These are phyloP conservation scores for Grallaria varia DNA, from an alignment of 2,113 vertebrate genomes.

Conservation along the genomic window DNA sequence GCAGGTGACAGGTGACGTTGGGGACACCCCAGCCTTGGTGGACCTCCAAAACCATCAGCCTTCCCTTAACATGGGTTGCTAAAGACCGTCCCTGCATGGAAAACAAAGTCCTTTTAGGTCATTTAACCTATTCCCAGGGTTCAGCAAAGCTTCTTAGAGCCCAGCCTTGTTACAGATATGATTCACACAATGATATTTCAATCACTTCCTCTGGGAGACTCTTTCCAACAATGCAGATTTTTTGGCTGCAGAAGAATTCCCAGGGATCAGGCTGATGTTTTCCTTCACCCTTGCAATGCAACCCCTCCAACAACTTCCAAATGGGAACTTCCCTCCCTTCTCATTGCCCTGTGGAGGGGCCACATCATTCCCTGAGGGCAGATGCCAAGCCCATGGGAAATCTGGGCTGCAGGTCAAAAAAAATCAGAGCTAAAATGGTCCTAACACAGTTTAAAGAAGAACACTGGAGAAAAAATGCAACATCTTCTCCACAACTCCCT, in stretches of 20 bases:
- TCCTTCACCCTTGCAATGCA: background rate
- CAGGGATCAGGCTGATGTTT: slow-evolving; percentile 1
- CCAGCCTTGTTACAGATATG: slow-evolving; percentile 1
- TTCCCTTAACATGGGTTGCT: background rate
- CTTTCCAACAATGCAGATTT: slow-evolving; percentile 44
- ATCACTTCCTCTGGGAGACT: slow-evolving; percentile 53
- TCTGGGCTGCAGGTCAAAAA: background rate
- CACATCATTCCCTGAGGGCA: background rate
- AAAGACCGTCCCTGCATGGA: background rate
- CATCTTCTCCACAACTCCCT: background rate
- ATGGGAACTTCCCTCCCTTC: background rate
- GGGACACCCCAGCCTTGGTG: background rate
- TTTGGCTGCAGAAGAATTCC: slow-evolving; percentile 45
- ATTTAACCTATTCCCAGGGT: slow-evolving; percentile 1
- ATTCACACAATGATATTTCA: slow-evolving; percentile 57
- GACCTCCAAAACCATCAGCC: background rate
- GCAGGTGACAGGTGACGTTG: background rate
- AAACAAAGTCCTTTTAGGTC: background rate
- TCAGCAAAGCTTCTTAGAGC: slow-evolving; percentile 7
- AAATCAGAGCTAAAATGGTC: background rate
- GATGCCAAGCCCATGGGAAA: background rate
- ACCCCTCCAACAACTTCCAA: background rate
- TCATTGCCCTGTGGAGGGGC: background rate
- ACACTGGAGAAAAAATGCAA: background rate
- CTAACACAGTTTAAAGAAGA: background rate